Conservation (phyloP, 2,113 vertebrate genomes). For the Pseudonaja textilis region DNA sequence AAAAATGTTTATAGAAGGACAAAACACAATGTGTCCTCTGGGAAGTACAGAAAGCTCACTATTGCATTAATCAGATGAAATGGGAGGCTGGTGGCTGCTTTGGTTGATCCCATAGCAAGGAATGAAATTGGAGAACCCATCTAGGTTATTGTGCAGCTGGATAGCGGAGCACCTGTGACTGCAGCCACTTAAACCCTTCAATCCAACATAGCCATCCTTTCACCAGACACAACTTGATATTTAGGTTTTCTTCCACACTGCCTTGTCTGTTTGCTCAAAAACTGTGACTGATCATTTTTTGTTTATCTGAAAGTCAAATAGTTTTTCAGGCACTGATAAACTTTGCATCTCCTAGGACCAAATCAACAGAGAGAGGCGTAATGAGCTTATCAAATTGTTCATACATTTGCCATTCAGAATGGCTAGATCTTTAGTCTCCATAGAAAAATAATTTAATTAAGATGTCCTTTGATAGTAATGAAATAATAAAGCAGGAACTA, state of each 20-base stretch:
- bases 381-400: slow-evolving; percentile 13
- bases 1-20: neutral
- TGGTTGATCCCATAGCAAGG: neutral
- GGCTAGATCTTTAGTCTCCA: slow-evolving; percentile 2
- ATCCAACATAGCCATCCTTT: neutral
- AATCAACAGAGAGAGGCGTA: slow-evolving; percentile 20
- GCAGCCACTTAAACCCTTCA: neutral
- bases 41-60: accelerated
- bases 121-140: neutral
- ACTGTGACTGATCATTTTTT: slow-evolving; percentile 38
- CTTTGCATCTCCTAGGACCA: slow-evolving; percentile 19
- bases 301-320: slow-evolving; percentile 39
- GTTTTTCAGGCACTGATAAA: slow-evolving; percentile 39
- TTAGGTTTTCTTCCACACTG: slow-evolving; percentile 18
- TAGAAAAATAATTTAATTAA: slow-evolving; percentile 36
- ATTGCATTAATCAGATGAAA: slow-evolving; percentile 17
- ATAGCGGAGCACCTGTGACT: neutral
- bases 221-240: slow-evolving; percentile 4
- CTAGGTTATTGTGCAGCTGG: neutral
- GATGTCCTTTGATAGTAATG: slow-evolving; percentile 1
- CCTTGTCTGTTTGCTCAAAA: slow-evolving; percentile 20
- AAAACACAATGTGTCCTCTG: slow-evolving; percentile 1
- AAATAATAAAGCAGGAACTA: slow-evolving; percentile 21
- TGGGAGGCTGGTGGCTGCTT: neutral
- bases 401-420: neutral